These are phyloP conservation scores for Papilio dardanus DNA, from an alignment of 1,140 invertebrate genomes.

Conservation along the genomic window DNA sequence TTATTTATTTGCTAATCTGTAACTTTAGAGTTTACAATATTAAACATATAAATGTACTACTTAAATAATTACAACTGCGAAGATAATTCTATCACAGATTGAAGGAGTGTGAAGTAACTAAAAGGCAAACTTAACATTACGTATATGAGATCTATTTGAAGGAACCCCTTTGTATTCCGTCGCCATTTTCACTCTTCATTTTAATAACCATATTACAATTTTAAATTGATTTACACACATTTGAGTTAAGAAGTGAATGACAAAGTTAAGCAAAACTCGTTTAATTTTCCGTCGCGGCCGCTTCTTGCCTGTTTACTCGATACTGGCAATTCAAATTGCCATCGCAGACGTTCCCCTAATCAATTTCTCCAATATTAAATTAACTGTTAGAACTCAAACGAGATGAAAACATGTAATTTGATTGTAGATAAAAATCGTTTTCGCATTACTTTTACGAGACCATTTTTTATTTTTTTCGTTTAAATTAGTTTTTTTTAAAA, in stretches of 20 bases:
- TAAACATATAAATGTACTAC: no score
- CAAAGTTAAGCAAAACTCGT: slow-evolving; percentile 5
- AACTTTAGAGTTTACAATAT: background rate
- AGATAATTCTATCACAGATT: no score
- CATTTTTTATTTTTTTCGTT: background rate
- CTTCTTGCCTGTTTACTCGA: slow-evolving; percentile 13
- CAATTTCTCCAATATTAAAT: slow-evolving; percentile 22
- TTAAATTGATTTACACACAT: slow-evolving; percentile 3
- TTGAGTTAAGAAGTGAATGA: background rate
- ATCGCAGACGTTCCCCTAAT: slow-evolving; percentile 4
- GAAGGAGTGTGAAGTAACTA: no score
- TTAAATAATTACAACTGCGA: no score
- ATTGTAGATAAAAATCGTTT: background rate
- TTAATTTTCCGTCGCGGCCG: slow-evolving; percentile 11
- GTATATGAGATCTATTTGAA: background rate
- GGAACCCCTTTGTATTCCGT: background rate
- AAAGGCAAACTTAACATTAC: no score
- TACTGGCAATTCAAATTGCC: slow-evolving; percentile 17
- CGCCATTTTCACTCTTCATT: background rate
- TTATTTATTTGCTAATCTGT: background rate
- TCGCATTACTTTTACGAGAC: background rate
- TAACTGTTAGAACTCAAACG: slow-evolving; percentile 11
- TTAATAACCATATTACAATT: background rate
- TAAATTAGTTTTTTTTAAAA: background rate
- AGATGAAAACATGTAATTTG: slow-evolving; percentile 10